Percentiles rank a stretch among this genome's conserved stretches.
Conservation (phyloP, 2,113 vertebrate genomes). For the Leptocoma aspasia region DNA sequence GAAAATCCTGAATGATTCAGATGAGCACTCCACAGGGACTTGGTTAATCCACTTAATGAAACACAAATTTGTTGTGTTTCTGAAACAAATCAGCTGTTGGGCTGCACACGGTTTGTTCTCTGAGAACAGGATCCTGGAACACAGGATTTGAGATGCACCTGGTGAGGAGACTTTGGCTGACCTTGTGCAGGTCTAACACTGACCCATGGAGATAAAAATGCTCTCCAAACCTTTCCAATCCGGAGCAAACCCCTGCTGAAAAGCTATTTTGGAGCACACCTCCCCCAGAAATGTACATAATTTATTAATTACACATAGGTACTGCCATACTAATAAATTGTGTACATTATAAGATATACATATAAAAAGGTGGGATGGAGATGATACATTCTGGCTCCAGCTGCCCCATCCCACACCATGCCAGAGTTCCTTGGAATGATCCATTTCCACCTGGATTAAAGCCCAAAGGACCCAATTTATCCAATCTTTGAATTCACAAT, state of each 20-base stretch:
- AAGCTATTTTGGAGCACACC: background rate
- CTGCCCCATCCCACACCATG: background rate
- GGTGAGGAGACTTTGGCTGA: background rate
- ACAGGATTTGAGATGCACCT: too few species aligned
- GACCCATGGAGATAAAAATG: background rate
- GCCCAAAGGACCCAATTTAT: background rate
- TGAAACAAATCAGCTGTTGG: background rate
- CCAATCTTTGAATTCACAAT: background rate
- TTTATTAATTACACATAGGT: background rate
- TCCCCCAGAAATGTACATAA: background rate
- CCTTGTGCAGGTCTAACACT: background rate
- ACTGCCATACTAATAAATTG: background rate
- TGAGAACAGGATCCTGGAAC: background rate
- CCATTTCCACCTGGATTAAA: background rate
- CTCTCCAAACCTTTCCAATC: background rate
- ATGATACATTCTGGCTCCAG: background rate
- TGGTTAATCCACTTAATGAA: background rate
- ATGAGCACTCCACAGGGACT: background rate
- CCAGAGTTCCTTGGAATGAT: background rate
- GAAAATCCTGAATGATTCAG: slow-evolving; percentile 2
- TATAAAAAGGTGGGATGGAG: background rate
- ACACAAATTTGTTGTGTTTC: background rate
- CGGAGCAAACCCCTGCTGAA: background rate
- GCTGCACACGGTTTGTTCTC: background rate
- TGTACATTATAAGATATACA: background rate